phyloP scores from a whole-genome alignment of 1,140 invertebrate genomes.

The Leptinotarsa undecemlineata region DNA sequence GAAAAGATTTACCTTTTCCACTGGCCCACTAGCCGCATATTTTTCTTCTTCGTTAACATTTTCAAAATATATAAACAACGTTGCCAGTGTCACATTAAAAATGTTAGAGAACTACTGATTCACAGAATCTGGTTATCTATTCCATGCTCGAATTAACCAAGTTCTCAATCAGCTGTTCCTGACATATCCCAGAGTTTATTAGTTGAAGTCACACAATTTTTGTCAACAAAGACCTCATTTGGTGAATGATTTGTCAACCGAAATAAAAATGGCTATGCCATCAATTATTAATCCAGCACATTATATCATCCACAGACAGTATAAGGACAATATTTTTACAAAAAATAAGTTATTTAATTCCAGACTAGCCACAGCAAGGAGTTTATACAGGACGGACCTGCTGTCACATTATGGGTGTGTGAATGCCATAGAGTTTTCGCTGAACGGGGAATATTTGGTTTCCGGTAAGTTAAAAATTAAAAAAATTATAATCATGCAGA shows the following conservation, averaged over 20 bases:
- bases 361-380: conserved; percentile 67
- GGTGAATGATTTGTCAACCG: conserved; percentile 30
- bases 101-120: too few relatives aligned
- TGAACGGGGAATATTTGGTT: conserved; percentile 80
- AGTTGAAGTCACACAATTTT: conserved; percentile 32
- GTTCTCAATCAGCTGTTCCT: conserved; percentile 19
- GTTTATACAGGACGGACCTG: conserved; percentile 83
- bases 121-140: too few relatives aligned
- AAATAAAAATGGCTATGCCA: conserved; percentile 54
- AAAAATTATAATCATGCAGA: too few relatives aligned
- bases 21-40: too few relatives aligned
- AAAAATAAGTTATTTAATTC: conserved; percentile 65
- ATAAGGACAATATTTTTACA: conserved; percentile 56
- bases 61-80: too few relatives aligned
- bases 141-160: too few relatives aligned
- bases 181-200: background rate
- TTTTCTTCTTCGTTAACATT: too few relatives aligned
- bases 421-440: conserved; percentile 94
- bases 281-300: conserved; percentile 59
- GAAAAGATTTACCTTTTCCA: too few relatives aligned
- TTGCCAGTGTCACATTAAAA: too few relatives aligned
- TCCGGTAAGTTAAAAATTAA: conserved; percentile 69
- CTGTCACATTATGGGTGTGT: conserved; percentile 92
- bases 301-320: conserved; percentile 59
- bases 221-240: conserved; percentile 35